Evolutionary conservation across 2,113 vertebrate genomes (phyloP).

Genomic region (Kobus ellipsiprymnus): DNA sequence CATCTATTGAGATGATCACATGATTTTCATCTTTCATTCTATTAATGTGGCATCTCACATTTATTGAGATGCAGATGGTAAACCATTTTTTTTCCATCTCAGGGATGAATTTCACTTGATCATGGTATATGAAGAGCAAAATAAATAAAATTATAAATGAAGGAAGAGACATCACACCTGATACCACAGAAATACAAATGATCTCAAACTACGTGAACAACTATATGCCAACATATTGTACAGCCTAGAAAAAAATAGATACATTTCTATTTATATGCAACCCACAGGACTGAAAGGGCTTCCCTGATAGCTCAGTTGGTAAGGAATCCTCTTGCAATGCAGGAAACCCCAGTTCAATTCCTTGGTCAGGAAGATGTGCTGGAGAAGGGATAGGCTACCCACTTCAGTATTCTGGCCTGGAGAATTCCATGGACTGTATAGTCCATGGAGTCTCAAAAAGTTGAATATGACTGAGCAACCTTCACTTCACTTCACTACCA

Average conservation of each 20-base stretch:
- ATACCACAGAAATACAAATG: background rate
- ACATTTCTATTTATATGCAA: background rate
- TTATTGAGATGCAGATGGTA: background rate
- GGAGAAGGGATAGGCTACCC: background rate
- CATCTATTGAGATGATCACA: background rate
- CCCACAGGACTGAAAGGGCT: background rate
- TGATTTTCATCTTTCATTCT: background rate
- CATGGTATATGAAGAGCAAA: background rate
- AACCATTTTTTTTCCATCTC: background rate
- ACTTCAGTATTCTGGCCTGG: background rate
- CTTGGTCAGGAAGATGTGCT: background rate
- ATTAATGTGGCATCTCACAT: background rate
- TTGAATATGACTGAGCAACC: background rate
- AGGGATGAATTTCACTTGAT: background rate
- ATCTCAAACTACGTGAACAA: background rate
- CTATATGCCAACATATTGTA: background rate
- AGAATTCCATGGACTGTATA: background rate
- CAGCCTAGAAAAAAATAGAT: background rate
- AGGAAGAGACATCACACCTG: background rate
- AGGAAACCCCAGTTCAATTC: background rate
- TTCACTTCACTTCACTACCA: background rate
- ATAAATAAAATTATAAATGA: background rate
- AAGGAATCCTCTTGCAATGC: background rate
- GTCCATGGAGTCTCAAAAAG: background rate
- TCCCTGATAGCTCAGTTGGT: background rate